These are phyloP conservation scores for Pseudochromis fuscus DNA, from an alignment of 2,797 vertebrate genomes.

Conservation along the genomic window DNA sequence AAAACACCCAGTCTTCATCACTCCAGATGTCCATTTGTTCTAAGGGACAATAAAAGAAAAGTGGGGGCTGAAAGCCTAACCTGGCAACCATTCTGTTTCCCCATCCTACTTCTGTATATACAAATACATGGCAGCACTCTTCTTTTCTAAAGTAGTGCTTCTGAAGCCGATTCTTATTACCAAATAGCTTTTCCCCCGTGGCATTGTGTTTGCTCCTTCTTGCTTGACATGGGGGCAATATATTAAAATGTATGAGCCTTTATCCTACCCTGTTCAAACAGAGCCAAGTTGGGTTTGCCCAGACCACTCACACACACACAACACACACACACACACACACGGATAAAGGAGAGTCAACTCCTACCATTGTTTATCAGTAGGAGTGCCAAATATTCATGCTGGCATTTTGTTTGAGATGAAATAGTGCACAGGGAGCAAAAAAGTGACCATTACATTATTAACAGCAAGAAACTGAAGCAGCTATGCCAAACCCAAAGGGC, in stretches of 20 bases:
- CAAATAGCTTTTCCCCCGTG: constrained; percentile 43
- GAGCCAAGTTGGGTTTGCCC: constrained; percentile 64
- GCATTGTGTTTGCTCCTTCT: constrained; percentile 79
- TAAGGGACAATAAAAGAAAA: constrained; percentile 21
- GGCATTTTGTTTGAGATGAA: constrained; percentile 58
- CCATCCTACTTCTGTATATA: constrained; percentile 45
- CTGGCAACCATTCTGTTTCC: constrained; percentile 40
- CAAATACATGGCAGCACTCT: constrained; percentile 48
- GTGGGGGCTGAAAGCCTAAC: constrained; percentile 26
- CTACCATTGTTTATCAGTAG: constrained; percentile 70
- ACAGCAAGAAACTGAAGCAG: constrained; percentile 43
- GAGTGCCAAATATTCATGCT: constrained; percentile 61
- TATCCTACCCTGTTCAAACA: constrained; percentile 71
- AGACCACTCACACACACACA: constrained; percentile 53
- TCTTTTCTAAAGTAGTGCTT: constrained; percentile 35
- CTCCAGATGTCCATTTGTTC: constrained; percentile 44
- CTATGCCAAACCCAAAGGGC: constrained; percentile 43
- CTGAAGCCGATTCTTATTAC: constrained; percentile 61
- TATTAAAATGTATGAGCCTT: constrained; percentile 83
- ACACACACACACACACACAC: constrained; percentile 14
- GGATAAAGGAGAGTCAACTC: constrained; percentile 33
- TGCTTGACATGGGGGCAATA: constrained; percentile 74
- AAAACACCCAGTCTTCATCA: background rate
- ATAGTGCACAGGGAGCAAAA: constrained; percentile 37
- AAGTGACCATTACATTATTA: constrained; percentile 66